Conservation (phyloP, 2,797 vertebrate species). For the Oceanodroma leucorhoa region DNA sequence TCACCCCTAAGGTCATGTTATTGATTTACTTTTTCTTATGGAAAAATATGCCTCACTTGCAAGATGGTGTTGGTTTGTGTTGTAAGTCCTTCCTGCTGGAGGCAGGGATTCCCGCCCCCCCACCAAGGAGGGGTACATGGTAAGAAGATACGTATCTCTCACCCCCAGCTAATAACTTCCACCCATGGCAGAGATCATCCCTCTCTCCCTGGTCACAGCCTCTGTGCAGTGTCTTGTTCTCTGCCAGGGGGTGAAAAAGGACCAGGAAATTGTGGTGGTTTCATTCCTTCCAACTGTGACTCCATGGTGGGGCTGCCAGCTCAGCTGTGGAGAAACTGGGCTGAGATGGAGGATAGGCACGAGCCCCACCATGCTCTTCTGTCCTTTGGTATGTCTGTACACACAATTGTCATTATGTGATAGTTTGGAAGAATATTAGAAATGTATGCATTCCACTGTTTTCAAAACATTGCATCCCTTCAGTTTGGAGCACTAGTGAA, state of each 20-base stretch:
- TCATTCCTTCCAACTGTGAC: background rate
- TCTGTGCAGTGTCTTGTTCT: background rate
- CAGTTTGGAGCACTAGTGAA: background rate
- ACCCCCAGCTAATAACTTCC: background rate
- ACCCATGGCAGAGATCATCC: background rate
- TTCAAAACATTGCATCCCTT: background rate
- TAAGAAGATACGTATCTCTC: accelerated
- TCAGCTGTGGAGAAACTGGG: background rate
- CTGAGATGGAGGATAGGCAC: background rate
- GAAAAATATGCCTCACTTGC: background rate
- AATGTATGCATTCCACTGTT: background rate
- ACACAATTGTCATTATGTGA: background rate
- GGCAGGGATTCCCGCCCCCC: background rate
- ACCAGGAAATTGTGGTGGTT: background rate
- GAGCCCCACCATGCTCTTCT: background rate
- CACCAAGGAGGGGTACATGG: background rate
- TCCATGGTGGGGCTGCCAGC: background rate
- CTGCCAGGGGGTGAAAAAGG: background rate
- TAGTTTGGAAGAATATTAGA: background rate
- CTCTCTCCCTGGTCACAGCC: background rate
- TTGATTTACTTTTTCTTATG: background rate
- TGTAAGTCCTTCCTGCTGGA: background rate
- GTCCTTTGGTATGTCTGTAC: background rate
- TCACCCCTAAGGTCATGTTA: background rate
- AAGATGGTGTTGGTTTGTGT: background rate